phyloP scores from a whole-genome alignment of 2,113 vertebrate genomes.

The Aptenodytes patagonicus region DNA sequence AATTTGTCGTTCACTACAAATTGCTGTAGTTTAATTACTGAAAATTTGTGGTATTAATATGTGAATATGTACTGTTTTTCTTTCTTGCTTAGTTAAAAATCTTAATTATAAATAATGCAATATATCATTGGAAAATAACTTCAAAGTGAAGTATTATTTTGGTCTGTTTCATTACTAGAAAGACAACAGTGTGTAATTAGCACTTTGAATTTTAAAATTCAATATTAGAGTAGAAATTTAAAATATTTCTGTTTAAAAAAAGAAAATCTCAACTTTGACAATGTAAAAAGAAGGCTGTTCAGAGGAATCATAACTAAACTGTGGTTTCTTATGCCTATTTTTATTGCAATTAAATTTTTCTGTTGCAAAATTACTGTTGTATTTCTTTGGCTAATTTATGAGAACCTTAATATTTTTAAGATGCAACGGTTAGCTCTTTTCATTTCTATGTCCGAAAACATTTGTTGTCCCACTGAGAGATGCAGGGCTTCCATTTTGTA shows the following conservation, averaged over 20 bases:
- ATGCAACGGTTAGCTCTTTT: neutral
- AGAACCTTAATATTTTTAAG: neutral
- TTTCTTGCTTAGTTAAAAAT: neutral
- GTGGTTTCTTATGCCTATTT: neutral
- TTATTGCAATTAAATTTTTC: neutral
- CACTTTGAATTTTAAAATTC: neutral
- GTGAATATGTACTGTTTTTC: neutral
- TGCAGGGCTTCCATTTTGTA: neutral
- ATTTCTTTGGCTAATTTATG: neutral
- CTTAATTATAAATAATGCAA: neutral
- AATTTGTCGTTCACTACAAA: neutral
- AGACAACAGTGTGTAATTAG: neutral
- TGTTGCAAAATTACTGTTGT: neutral
- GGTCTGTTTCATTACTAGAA: neutral
- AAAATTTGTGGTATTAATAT: neutral
- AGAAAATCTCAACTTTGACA: neutral
- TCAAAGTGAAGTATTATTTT: neutral
- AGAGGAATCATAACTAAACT: neutral
- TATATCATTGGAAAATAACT: neutral
- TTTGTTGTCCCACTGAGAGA: neutral
- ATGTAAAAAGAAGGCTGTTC: neutral
- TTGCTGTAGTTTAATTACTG: neutral
- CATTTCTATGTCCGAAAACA: neutral
- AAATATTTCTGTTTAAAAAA: neutral
- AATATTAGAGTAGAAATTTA: neutral